Base-by-base conservation (phyloP, 2,113 vertebrate genomes). In the Pedetes capensis region DNA sequence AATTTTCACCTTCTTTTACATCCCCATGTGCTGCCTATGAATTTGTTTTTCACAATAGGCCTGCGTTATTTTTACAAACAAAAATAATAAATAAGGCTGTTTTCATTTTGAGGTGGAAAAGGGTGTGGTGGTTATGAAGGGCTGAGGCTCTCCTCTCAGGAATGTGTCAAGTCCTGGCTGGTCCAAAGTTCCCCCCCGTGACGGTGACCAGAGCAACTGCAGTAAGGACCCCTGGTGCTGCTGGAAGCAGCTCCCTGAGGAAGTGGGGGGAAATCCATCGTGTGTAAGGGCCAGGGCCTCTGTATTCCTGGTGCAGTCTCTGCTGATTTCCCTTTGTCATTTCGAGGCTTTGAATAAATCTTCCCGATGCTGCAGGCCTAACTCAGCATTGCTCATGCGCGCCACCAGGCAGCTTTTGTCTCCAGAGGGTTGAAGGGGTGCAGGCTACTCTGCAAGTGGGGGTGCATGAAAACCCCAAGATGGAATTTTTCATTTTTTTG, bases 81-180 rank as follows among this genome's bases (percentile, higher is more conserved):
- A 80, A 89, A 74, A n/a, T 53, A 37, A 42, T 71, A 80, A 85
- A 83, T 76, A 80, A n/a, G 6, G 3, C 25, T 17, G 32, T 81
- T 78, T 96, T 81, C 29, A n/a, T 44, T 55, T n/a, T 71, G 49
- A 34, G 93, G 76, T 94, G 76, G 63, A 57, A 68, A n/a, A 79
- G 22, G 39, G 5, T n/a, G 71, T 22, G 20, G n/a, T 0, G 8
- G 20, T 59, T 75, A 8, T 53, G 34, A 17, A 64, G 27, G 27
- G 69, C 11, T n/a, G 6, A 32, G 22, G 22, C 79, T 37, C 17
- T 71, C 87, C n/a, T 51, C 20, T 83, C 69, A 55, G 29, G 64
- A 18, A 74, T 76, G 27, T 47, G 42, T 84, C 29, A 71, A n/a
- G 64, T 22, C 16, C 51, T 80, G 44, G 12, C 49, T 9, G 20